Evolutionary conservation across 2,113 vertebrate species (phyloP).

Genomic region (Pygoscelis adeliae): DNA sequence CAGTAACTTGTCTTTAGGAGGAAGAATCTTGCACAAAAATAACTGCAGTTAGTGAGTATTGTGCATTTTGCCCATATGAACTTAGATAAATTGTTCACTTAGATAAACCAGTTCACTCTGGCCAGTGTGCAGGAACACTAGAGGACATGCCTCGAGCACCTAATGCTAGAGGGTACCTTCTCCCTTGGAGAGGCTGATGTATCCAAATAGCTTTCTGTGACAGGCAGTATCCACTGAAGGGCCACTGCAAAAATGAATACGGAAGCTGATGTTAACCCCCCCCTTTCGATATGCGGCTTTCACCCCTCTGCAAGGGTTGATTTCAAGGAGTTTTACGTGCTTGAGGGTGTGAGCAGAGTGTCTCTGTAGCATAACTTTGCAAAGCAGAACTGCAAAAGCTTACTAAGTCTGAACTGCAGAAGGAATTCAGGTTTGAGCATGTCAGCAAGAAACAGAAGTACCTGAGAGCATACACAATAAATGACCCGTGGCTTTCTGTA

Average conservation of each 20-base stretch:
- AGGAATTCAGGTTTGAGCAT: neutral
- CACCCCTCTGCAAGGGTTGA: neutral
- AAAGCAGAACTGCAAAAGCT: neutral
- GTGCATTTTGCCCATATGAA: neutral
- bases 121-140: neutral
- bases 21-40: neutral
- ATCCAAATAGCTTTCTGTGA: neutral
- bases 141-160: neutral
- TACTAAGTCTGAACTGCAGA: neutral
- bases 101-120: neutral
- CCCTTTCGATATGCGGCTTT: neutral
- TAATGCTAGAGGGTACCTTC: neutral
- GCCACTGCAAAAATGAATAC: neutral
- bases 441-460: neutral
- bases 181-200: neutral
- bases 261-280: neutral
- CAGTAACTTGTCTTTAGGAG: neutral
- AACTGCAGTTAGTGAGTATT: neutral
- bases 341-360: neutral
- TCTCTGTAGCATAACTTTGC: neutral
- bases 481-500: neutral
- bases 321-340: neutral
- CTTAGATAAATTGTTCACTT: neutral
- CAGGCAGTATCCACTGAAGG: neutral
- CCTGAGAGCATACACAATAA: neutral